Evolutionary conservation across 2,888 invertebrate genomes (phyloP), one percentile per base, ranked within the genome.

Genomic region (Bellardia bayeri): DNA sequence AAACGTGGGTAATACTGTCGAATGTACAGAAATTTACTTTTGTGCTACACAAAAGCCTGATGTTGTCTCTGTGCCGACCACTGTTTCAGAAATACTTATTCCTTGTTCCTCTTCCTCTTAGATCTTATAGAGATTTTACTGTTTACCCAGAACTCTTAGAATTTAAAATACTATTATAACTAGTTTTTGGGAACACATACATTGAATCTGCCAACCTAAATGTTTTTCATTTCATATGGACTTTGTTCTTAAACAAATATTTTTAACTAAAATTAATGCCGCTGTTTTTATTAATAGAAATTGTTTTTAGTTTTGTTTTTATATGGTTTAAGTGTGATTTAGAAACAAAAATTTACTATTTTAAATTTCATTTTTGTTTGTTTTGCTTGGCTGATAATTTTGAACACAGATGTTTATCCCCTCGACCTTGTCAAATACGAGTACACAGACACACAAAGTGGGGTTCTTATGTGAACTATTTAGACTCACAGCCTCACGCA

Each of bases 371-470:
- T 69, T 69, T 71, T 58, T 56, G 66, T 42, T 68, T 56, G 54
- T 51, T 75, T 80, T 75, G 6, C 23, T 58, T 74, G 45, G 33
- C 37, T 71, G 74, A 68, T 79, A 61, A 63, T 64, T 75, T 71
- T 16, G 23, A 75, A 75, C 83, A 71, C 75, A 83, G 79, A 82
- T 82, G 75, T 86, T 66, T 79, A 83, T 86, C 75, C 71, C 83
- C 64, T 69, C 66, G 86, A 71, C 75, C 82, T 80, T 83, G 75
- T 64, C 40, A 61, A 61, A 78, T 58, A 23, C 23, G 23, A 23
- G 23, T 23, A 63, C 37, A 42, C 68, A 42, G 42, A 33, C 14
- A 42, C 14, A 37, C 33, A n/a, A 23, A 78, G 23, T 11, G 64
- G 45, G 37, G 16, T 13, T 11, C 45, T 37, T 23, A 14, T 45